Evolutionary conservation across 2,797 vertebrate species (phyloP), one percentile per base, ranked within the genome.

Genomic region (Myotis findleyi): DNA sequence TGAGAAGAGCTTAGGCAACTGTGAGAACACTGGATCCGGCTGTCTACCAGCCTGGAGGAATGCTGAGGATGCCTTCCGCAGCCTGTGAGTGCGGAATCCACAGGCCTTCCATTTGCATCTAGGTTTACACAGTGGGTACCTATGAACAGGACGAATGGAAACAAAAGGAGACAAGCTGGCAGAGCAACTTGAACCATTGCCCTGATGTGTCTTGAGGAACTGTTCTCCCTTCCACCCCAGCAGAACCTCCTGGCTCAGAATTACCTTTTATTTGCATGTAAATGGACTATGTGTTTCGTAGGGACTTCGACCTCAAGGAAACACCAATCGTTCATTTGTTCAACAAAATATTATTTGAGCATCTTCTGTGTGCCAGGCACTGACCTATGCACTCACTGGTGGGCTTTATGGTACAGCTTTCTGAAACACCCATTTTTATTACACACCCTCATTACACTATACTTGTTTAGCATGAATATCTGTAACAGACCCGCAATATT

Each of bases 21-120:
- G 93, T 91, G 95, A 86, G 93, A 95, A 97, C 69, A 69, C 87
- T 93, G 96, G 88, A 75, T 92, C 93, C 91, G 94, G 95, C 83
- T 93, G 68, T 83, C 44, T 57, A 71, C 92, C 92, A 88, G 77
- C 64, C 93, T 69, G 73, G 41, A 83, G 89, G 94, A 86, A 97
- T 25, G 57, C 76, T 64, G 59, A 79, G 90, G 82, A 86, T 38
- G 87, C 71, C 30, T 49, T 12, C 7, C 64, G 17, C 69, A 44
- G 85, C 85, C 94, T 38, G 81, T 94, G 47, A 88, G 85, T 18
- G 0, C 55, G 68, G 66, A 82, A 59, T 41, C 83, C 33, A 1
- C 17, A 18, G 81, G 55, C 64, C 68, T 95, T 85, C 89, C 51
- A 10, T 33, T 41, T 75, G 57, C 44, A 53, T 87, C 72, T 94